phyloP scores from a whole-genome alignment of 2,888 invertebrate species.

The Idaea biselata region DNA sequence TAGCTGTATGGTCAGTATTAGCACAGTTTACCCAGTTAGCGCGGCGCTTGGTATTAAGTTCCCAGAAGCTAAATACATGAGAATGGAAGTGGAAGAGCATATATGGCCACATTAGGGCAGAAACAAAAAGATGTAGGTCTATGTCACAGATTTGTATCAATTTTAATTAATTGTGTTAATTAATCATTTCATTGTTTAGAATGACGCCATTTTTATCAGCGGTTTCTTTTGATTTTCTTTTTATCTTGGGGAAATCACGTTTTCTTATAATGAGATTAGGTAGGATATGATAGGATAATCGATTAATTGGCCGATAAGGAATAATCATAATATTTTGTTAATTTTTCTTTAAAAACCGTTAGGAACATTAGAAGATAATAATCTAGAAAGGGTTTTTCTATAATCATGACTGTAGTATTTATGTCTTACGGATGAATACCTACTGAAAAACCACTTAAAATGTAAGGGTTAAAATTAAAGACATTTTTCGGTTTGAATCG shows the following conservation, averaged over 20 bases:
- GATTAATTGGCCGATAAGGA: neutral
- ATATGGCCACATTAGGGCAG: too few species aligned
- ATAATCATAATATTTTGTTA: neutral
- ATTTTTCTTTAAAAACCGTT: neutral
- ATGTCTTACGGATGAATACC: too few species aligned
- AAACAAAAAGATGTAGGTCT: too few species aligned
- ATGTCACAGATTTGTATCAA: too few species aligned
- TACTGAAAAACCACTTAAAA: too few species aligned
- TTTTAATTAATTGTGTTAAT: neutral
- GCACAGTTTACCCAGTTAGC: too few species aligned
- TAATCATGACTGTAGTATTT: neutral
- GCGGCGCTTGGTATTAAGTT: too few species aligned
- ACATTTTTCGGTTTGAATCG: too few species aligned
- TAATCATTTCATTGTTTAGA: neutral
- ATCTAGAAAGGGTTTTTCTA: neutral
- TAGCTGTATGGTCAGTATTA: too few species aligned
- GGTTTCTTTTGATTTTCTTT: neutral
- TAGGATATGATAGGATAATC: neutral
- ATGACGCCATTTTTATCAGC: neutral
- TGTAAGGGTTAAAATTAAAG: too few species aligned
- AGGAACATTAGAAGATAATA: neutral
- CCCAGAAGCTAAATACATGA: too few species aligned
- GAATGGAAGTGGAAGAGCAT: too few species aligned
- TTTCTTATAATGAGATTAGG: neutral
- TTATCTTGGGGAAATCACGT: neutral